phyloP scores from a whole-genome alignment of 2,888 invertebrate genomes.

The Leptarthrus brevirostris region DNA sequence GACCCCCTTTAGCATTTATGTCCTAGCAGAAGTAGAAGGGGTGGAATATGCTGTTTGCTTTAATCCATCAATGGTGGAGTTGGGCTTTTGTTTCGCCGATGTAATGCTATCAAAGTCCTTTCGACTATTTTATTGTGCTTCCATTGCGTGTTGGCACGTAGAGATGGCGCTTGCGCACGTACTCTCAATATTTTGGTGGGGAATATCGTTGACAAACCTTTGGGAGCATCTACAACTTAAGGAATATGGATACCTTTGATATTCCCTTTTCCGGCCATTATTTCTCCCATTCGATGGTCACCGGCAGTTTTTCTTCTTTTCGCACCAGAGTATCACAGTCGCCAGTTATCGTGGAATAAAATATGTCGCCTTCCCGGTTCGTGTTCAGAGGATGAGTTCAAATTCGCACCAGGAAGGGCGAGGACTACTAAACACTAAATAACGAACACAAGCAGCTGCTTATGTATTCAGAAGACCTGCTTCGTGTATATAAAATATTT shows the following conservation, averaged over 20 bases:
- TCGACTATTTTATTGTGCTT: conserved; percentile 57
- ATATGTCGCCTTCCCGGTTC: conserved; percentile 45
- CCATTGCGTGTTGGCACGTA: conserved; percentile 55
- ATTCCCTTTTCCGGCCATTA: conserved; percentile 18
- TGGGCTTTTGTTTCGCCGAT: conserved; percentile 40
- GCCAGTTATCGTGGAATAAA: conserved; percentile 50
- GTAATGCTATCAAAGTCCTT: conserved; percentile 55
- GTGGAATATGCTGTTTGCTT: conserved; percentile 3
- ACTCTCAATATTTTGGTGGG: conserved; percentile 4
- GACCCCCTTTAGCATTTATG: background rate
- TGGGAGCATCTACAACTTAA: conserved; percentile 52
- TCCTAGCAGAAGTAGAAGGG: background rate
- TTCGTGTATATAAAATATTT: conserved; percentile 51
- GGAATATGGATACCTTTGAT: conserved; percentile 11
- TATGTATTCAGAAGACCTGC: conserved; percentile 46
- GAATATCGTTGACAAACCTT: conserved; percentile 4
- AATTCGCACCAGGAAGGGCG: conserved; percentile 1
- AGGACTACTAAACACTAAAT: conserved; percentile 53
- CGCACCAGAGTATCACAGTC: conserved; percentile 25
- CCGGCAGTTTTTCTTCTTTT: conserved; percentile 37
- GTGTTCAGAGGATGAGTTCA: conserved; percentile 1
- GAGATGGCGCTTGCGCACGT: conserved; percentile 47
- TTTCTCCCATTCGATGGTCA: conserved; percentile 33
- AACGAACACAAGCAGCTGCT: conserved; percentile 51
- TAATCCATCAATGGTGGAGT: conserved; percentile 51